Percentiles rank a stretch among this genome's conserved stretches.
phyloP scores from a whole-genome alignment of 2,888 invertebrate species.

The Thysanoteuthis rhombus region DNA sequence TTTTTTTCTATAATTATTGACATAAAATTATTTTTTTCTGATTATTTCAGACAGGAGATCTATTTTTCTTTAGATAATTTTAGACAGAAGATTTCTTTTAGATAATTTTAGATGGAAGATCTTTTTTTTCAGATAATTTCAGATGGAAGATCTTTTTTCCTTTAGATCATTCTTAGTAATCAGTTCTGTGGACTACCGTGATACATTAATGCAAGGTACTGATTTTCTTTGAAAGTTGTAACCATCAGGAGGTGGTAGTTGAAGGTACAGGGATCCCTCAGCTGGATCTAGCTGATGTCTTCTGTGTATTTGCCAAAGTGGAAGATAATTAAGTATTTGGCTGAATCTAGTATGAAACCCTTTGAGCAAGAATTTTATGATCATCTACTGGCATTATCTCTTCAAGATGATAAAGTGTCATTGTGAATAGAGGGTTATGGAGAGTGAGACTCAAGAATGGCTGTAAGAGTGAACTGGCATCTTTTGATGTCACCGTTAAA shows the following conservation, averaged over 20 bases:
- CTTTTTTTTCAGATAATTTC: too few species aligned
- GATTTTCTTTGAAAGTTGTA: neutral
- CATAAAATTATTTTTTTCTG: too few species aligned
- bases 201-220: too few species aligned
- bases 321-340: neutral
- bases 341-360: neutral
- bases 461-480: neutral
- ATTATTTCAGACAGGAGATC: too few species aligned
- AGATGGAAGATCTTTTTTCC: too few species aligned
- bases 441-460: neutral
- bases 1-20: too few species aligned
- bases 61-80: too few species aligned
- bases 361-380: neutral
- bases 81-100: too few species aligned
- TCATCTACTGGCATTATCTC: neutral
- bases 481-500: neutral
- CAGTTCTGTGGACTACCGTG: too few species aligned
- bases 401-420: neutral
- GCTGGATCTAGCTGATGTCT: neutral
- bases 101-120: too few species aligned
- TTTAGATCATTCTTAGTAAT: too few species aligned
- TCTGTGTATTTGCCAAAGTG: neutral
- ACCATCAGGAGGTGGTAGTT: neutral
- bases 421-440: neutral
- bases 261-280: neutral